Conservation (phyloP, 2,113 vertebrate genomes). For the Pardalotus punctatus region DNA sequence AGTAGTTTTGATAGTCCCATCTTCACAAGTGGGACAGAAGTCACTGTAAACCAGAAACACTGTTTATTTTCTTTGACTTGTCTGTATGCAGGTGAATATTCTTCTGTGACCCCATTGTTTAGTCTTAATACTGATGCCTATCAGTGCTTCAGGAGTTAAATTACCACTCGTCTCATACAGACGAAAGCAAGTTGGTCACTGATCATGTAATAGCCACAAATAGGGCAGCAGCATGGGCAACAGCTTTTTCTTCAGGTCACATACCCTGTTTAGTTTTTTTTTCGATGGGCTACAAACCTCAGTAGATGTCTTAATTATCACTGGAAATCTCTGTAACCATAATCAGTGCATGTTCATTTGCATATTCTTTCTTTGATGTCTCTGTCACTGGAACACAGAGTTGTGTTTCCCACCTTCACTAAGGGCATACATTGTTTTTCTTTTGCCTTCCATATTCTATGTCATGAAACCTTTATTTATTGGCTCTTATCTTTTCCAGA, state of each 20-base stretch:
- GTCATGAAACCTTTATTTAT: neutral
- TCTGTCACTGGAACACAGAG: neutral
- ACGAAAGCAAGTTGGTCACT: neutral
- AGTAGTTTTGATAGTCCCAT: neutral
- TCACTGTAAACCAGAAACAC: neutral
- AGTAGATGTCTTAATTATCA: neutral
- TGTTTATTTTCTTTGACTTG: neutral
- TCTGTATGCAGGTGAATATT: neutral
- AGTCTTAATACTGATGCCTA: neutral
- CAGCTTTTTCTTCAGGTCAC: neutral
- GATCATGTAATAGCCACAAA: neutral
- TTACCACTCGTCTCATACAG: neutral
- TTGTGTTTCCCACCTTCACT: neutral
- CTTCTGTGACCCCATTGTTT: neutral
- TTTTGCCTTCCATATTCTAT: neutral
- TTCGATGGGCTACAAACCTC: neutral
- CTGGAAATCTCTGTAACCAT: neutral
- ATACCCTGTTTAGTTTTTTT: neutral
- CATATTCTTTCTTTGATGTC: neutral
- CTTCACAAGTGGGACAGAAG: neutral
- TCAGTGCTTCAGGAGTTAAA: neutral
- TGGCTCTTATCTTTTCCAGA: neutral
- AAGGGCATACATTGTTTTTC: fast-evolving
- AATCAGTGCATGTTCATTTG: neutral
- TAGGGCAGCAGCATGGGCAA: neutral